phyloP scores from a whole-genome alignment of 35 echinoderm and acorn worm species.

The Anneissia japonica region DNA sequence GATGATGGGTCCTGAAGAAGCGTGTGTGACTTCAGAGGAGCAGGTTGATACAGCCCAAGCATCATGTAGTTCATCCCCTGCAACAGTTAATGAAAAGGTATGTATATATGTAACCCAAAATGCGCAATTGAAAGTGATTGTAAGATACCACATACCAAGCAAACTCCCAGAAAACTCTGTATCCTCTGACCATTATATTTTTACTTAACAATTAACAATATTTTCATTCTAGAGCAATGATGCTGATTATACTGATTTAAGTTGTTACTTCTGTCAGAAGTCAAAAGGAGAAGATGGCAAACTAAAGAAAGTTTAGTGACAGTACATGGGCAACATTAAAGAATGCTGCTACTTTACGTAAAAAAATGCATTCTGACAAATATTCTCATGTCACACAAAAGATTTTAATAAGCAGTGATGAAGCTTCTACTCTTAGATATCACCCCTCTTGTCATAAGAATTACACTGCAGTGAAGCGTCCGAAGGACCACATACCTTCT shows the following conservation, averaged over 20 bases:
- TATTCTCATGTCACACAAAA: constrained; percentile 36
- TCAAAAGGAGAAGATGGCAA: constrained; percentile 25
- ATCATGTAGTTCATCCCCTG: no score
- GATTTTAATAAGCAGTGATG: constrained; percentile 15
- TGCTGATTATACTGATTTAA: background rate
- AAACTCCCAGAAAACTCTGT: no score
- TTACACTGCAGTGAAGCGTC: constrained; percentile 62
- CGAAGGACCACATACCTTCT: background rate
- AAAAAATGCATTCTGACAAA: constrained; percentile 46
- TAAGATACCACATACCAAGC: no score
- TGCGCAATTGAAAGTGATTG: no score
- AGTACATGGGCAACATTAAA: constrained; percentile 42
- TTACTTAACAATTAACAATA: no score
- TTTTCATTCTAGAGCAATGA: background rate
- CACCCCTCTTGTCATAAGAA: constrained; percentile 43
- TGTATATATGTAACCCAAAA: no score
- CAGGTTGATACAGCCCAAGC: no score
- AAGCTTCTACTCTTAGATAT: background rate
- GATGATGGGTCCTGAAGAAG: no score
- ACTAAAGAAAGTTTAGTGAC: constrained; percentile 22
- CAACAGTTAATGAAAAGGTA: no score
- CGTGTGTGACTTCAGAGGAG: no score
- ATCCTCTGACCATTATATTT: no score
- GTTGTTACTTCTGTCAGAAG: constrained; percentile 46
- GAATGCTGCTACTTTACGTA: constrained; percentile 13